Conservation (phyloP, 2,888 invertebrate species). For the Rhorus exstirpatorius region DNA sequence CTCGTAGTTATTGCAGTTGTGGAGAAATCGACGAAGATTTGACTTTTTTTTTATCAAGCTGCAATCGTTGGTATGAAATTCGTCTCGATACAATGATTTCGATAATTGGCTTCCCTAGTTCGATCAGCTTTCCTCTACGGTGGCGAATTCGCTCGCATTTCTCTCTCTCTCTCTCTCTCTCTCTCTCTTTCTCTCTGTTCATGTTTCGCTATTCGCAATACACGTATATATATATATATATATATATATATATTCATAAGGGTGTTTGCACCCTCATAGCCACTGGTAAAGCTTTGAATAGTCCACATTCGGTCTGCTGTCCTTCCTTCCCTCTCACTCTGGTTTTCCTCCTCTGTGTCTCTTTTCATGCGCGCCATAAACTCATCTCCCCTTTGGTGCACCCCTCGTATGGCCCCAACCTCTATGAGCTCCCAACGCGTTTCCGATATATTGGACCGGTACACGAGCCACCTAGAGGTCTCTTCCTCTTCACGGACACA, state of each 20-base stretch:
- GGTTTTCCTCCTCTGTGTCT: conserved; percentile 5
- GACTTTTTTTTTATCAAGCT: conserved; percentile 6
- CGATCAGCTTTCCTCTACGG: conserved; percentile 50
- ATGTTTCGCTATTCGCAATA: conserved; percentile 5
- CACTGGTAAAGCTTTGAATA: neutral
- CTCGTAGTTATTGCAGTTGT: no score
- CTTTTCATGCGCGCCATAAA: conserved; percentile 40
- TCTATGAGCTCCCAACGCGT: no score
- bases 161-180: conserved; percentile 23
- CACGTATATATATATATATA: no score
- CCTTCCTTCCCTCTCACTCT: no score
- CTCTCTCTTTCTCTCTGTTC: no score
- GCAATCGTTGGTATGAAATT: conserved; percentile 36
- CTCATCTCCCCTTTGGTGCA: conserved; percentile 25
- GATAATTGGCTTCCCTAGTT: conserved; percentile 63
- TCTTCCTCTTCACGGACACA: neutral
- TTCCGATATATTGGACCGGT: conserved; percentile 59
- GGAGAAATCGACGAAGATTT: neutral
- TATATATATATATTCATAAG: no score
- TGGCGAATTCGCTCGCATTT: neutral
- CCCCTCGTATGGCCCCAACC: no score
- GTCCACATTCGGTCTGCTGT: no score
- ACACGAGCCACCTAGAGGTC: conserved; percentile 17
- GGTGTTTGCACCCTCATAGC: no score
- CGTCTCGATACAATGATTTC: conserved; percentile 59